Evolutionary conservation across 2,113 vertebrate species (phyloP), one percentile per base, ranked within the genome.

Genomic region (Anseranas semipalmata): DNA sequence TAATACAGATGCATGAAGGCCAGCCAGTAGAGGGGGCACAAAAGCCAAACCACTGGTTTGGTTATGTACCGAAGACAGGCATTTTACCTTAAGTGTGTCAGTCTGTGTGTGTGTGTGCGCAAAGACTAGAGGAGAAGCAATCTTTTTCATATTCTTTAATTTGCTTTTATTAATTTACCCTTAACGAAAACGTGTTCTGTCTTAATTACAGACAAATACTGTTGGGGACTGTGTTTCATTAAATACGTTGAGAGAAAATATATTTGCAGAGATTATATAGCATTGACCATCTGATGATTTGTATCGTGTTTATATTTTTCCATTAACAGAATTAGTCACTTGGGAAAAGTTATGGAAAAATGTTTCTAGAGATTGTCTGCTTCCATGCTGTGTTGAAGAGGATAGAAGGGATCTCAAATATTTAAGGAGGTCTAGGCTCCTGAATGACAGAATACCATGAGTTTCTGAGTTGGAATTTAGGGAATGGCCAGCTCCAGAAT

Each of bases 21-120:
- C 56, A 90, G 70, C 93, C 95, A 89, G 96, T 28, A 96, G 97
- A 96, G 95, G 94, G 94, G 80, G 93, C 67, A 94, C 46, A 83
- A 71, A 87, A 92, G 80, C 50, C 86, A 85, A 89, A 92, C 63
- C 2, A 0, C 10, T 45, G 32, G 9, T 70, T 85, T 48, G 50
- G 27, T 39, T 72, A 28, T 18, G 3, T 60, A 46, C 74, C 1
- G 2, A 32, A 53, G 30, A 53, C 24, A 35, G 15, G 15, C 37
- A 33, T 82, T 84, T 81, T 74, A 63, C 12, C n/a, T 18, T n/a
- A 13, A 3, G 4, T 39, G 37, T 76, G 52, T 76, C n/a, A 53
- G 15, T 39, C 50, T 59, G 41, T 66, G 12, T 48, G 76, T 50
- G 41, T n/a, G 41, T 1, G 1, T 41, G 14, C 21, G 35, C 53